Evolutionary conservation across 2,888 invertebrate genomes (phyloP), one percentile per base, ranked within the genome.

Genomic region (Notodonta dromedarius): DNA sequence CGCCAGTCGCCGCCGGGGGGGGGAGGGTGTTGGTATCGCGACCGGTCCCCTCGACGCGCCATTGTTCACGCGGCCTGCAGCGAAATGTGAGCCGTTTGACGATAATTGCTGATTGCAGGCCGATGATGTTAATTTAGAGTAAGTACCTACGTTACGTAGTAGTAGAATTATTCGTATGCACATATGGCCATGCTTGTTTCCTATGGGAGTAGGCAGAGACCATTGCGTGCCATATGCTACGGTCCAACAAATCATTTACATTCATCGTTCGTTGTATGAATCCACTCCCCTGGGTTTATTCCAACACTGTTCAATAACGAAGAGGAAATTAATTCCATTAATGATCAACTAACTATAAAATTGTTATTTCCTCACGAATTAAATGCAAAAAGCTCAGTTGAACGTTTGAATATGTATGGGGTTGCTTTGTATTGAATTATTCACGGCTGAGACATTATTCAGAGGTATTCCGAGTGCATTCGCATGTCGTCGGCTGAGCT

Each of bases 401-500:
- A 50, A 7, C 50, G n/a, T 50, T 50, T 52, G 52, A 52, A 52
- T 52, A 52, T 52, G 52, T 52, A 52, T 52, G 52, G 24, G 6
- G 13, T 5, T 14, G 52, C 50, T 50, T 52, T 52, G 52, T 52
- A 52, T 52, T 52, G 32, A 52, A 52, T 52, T 32, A 52, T 52
- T 52, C 52, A 32, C 52, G 32, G 32, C 32, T 12, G 32, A 32
- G 32, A 32, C 32, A 32, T 52, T 52, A 52, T 52, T 52, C 52
- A 24, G 32, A 52, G 32, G 32, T 32, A 32, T 32, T 11, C 32
- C 52, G 6, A 32, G 52, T 32, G 52, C 52, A 52, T 52, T 52
- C 52, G 52, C 32, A 1, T 24, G 32, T 12, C 11, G 52, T 52
- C 52, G 52, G 52, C 12, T 52, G 13, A 5, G 12, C 52, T 32